Conservation (phyloP, 2,797 vertebrate genomes). For the Mus minutoides region DNA sequence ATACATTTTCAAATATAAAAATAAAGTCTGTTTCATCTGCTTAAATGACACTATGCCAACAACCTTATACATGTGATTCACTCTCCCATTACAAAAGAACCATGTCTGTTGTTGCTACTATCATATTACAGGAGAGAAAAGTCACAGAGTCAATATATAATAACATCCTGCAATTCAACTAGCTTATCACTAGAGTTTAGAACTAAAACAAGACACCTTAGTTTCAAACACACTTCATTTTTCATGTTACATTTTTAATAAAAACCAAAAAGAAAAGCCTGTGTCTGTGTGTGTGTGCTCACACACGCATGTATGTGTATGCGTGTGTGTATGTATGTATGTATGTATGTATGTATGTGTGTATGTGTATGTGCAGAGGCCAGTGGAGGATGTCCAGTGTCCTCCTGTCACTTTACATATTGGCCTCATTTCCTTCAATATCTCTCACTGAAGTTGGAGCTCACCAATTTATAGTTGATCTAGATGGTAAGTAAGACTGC, state of each 20-base stretch:
- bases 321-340: background rate
- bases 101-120: rapidly evolving
- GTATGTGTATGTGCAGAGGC: background rate
- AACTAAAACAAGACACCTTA: background rate
- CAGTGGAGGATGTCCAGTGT: background rate
- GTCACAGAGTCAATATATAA: background rate
- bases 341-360: too few relatives aligned
- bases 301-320: background rate
- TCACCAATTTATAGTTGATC: background rate
- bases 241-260: background rate
- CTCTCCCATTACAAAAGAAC: background rate
- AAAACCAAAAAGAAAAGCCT: background rate
- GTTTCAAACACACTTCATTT: background rate
- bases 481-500: background rate
- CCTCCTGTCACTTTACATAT: background rate
- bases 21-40: background rate
- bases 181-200: background rate
- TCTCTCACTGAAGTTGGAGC: background rate
- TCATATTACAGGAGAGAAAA: background rate
- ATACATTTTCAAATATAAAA: background rate
- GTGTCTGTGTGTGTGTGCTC: background rate
- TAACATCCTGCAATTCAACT: background rate
- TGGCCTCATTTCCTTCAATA: background rate
- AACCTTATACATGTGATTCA: background rate
- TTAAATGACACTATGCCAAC: rapidly evolving